phyloP scores from a whole-genome alignment of 2,888 invertebrate species.

The Conops quadrifasciatus region DNA sequence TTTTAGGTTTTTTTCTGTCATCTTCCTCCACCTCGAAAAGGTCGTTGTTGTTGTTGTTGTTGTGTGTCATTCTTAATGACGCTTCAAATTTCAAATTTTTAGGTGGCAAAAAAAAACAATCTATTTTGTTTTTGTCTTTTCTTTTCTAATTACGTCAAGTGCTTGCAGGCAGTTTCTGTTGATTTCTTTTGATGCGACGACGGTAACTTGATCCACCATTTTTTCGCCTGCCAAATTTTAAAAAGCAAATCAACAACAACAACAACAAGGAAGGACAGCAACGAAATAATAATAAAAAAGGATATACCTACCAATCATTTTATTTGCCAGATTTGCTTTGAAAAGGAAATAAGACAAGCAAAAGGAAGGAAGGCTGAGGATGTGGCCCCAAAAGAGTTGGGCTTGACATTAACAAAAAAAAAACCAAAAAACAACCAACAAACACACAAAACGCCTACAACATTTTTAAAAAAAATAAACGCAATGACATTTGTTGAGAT shows the following conservation, averaged over 20 bases:
- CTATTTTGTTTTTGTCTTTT: not conserved
- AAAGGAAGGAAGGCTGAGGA: not conserved
- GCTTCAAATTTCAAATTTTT: conserved; percentile 25
- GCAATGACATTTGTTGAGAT: conserved; percentile 27
- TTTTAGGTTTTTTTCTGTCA: not conserved
- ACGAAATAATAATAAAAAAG: conserved; percentile 18
- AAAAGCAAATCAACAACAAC: conserved; percentile 6
- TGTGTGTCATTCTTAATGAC: conserved; percentile 30
- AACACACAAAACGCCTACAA: too few relatives aligned
- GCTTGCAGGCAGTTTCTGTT: conserved; percentile 6
- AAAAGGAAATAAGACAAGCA: not conserved
- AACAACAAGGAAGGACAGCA: conserved; percentile 7
- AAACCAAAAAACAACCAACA: not conserved
- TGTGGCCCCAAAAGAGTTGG: too few relatives aligned
- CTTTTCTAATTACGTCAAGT: conserved; percentile 37
- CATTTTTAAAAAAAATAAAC: not conserved
- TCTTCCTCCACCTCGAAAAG: too few relatives aligned
- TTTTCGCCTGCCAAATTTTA: conserved; percentile 24
- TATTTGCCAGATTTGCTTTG: conserved; percentile 18
- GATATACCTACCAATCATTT: conserved; percentile 32
- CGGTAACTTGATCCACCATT: conserved; percentile 35
- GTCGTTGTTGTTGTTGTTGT: not conserved
- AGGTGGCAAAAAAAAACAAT: not conserved
- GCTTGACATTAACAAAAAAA: not conserved
- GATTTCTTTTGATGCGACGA: conserved; percentile 14